phyloP scores from a whole-genome alignment of 2,888 invertebrate genomes.

The Malthinus flaveolus region DNA sequence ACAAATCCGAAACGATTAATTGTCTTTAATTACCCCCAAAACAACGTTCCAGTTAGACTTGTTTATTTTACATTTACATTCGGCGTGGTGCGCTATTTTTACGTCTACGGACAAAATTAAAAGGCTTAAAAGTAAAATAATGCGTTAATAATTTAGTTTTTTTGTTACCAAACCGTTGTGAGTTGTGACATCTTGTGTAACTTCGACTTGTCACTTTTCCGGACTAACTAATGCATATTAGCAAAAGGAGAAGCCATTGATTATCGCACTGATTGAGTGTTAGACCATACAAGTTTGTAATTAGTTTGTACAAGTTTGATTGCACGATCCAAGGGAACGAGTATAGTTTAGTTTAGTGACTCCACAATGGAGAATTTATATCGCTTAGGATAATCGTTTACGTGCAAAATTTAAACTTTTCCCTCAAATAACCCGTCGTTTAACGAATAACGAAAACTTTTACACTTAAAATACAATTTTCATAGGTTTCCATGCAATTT shows the following conservation, averaged over 20 bases:
- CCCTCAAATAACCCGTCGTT: too few relatives aligned
- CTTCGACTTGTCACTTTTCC: too few relatives aligned
- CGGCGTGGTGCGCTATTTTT: too few relatives aligned
- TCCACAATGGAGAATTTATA: too few relatives aligned
- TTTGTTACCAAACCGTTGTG: background rate
- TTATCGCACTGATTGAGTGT: constrained; percentile 25
- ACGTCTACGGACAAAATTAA: too few relatives aligned
- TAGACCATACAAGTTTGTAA: constrained; percentile 21
- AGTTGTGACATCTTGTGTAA: background rate
- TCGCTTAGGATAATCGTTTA: too few relatives aligned
- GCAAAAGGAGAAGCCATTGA: constrained; percentile 16
- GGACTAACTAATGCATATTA: background rate
- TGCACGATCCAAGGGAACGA: constrained; percentile 17
- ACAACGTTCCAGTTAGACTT: constrained; percentile 26
- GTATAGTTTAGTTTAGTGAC: background rate
- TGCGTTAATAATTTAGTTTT: background rate
- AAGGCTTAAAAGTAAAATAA: too few relatives aligned
- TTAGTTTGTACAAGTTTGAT: constrained; percentile 28
- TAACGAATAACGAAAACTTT: too few relatives aligned
- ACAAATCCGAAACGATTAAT: constrained; percentile 7
- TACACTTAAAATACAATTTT: too few relatives aligned
- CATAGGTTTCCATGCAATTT: too few relatives aligned
- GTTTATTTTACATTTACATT: constrained; percentile 40
- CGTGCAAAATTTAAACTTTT: too few relatives aligned
- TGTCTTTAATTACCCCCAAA: constrained; percentile 18